Evolutionary conservation across 64 coral and sea anemone species (phyloP).

Genomic region (Montipora efflorescens): DNA sequence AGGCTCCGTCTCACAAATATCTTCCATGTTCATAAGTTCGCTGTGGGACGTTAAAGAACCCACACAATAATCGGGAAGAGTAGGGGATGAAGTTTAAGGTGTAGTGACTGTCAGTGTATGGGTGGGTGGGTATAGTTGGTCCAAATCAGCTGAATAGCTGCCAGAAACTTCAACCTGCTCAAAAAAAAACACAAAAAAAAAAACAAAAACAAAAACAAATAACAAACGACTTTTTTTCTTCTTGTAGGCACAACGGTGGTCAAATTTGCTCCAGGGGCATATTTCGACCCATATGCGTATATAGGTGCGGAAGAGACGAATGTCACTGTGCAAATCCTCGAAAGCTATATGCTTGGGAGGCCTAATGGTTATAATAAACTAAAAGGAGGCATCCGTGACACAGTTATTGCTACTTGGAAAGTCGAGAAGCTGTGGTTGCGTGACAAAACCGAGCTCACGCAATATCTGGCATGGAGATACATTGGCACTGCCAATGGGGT

Average conservation of each 20-base stretch:
- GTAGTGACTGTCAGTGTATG: too few relatives aligned
- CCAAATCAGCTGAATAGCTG: too few relatives aligned
- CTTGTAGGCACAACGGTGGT: slow-evolving; percentile 43
- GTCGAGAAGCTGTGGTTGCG: slow-evolving; percentile 58
- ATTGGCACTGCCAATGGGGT: slow-evolving; percentile 70
- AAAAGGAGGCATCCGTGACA: slow-evolving; percentile 27
- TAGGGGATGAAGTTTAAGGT: too few relatives aligned
- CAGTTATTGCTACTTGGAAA: slow-evolving; percentile 48
- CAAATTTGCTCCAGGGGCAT: slow-evolving; percentile 53
- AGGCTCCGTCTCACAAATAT: too few relatives aligned
- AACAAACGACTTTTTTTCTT: background rate
- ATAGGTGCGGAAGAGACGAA: slow-evolving; percentile 38
- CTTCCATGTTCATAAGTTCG: too few relatives aligned
- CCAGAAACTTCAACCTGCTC: too few relatives aligned
- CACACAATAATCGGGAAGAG: too few relatives aligned
- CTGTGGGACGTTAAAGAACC: too few relatives aligned
- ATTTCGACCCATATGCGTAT: slow-evolving; percentile 50
- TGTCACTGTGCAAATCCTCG: background rate
- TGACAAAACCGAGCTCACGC: slow-evolving; percentile 15
- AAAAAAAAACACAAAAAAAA: too few relatives aligned
- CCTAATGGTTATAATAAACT: background rate
- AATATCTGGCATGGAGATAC: slow-evolving; percentile 73
- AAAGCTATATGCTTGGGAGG: slow-evolving; percentile 15
- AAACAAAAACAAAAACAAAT: too few relatives aligned
- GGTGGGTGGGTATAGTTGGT: too few relatives aligned